Percentiles rank a stretch among this genome's conserved stretches.
phyloP scores from a whole-genome alignment of 2,113 vertebrate species.

The Tursiops truncatus region DNA sequence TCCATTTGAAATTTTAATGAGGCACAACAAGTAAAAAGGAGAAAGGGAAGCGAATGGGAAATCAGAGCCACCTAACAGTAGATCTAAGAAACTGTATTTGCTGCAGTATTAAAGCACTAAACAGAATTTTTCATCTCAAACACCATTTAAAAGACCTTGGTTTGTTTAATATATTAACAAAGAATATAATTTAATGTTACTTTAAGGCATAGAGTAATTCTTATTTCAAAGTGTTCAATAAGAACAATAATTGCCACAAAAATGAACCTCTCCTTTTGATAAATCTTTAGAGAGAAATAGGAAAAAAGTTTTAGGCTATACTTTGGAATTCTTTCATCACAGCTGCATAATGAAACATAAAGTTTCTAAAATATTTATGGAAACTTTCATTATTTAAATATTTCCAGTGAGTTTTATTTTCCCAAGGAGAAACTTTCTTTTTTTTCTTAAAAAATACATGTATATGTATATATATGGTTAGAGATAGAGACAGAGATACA shows the following conservation, averaged over 20 bases:
- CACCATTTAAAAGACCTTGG: conserved; percentile 37
- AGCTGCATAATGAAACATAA: conserved; percentile 57
- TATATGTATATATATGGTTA: not conserved
- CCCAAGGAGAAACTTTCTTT: not conserved
- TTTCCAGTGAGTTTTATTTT: conserved; percentile 50
- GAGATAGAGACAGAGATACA: not conserved
- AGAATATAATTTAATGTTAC: conserved; percentile 54
- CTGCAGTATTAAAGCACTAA: not conserved
- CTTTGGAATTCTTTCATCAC: conserved; percentile 44
- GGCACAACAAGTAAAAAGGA: conserved; percentile 41
- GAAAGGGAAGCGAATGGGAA: conserved; percentile 57
- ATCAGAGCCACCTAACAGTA: conserved; percentile 36
- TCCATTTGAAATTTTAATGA: conserved; percentile 74
- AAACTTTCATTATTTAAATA: conserved; percentile 52
- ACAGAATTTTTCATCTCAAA: conserved; percentile 42
- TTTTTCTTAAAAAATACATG: not conserved
- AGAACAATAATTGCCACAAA: conserved; percentile 62
- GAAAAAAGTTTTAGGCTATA: conserved; percentile 58
- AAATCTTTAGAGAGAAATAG: conserved; percentile 44
- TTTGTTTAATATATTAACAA: conserved; percentile 42
- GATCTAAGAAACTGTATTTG: conserved; percentile 41
- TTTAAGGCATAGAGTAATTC: conserved; percentile 43
- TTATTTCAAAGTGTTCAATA: conserved; percentile 53
- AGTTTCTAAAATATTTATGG: conserved; percentile 65
- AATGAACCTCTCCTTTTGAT: conserved; percentile 52